Evolutionary conservation across 2,113 vertebrate species (phyloP), one percentile per base, ranked within the genome.

Genomic region (Quiscalus mexicanus): DNA sequence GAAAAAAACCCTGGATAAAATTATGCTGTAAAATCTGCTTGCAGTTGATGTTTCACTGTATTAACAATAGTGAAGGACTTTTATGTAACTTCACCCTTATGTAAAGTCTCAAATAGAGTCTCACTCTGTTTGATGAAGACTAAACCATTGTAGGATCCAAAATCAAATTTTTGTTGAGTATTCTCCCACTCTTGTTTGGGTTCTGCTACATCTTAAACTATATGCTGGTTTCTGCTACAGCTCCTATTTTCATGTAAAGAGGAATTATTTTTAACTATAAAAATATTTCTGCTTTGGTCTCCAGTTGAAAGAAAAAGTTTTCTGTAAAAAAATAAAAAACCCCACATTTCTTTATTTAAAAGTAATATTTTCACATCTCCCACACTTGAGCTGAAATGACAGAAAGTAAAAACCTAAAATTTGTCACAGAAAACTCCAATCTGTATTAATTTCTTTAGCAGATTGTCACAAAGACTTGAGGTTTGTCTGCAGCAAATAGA

Each of bases 321-420:
- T 93, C 42, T 77, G 35, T n/a, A 63, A 78, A 27, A 73, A 14
- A 79, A 77, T 55, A 10, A 68, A 87, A 89, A 37, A 37, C 37
- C 37, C 37, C 16, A 65, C 16, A 35, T 45, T 84, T 56, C 11
- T 92, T 90, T 70, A 81, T 88, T 94, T 88, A 84, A 75, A 86
- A 90, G 15, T 45, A 74, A 58, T 64, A 52, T 27, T 65, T 50
- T 84, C 30, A 53, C 31, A 62, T 77, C 35, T 85, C 35, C 17
- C n/a, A 84, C 30, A 44, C 44, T 87, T 84, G 12, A 95, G 73
- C 49, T 71, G 73, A 89, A 93, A 87, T 84, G 64, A 62, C 65
- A 86, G 79, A 88, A 90, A 90, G 16, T 86, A 90, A 75, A 88
- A 95, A 89, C 76, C 39, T 71, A 52, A 87, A 89, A 93, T 95